Conservation (phyloP, 2,797 vertebrate species). For the Buceros bicornis region DNA sequence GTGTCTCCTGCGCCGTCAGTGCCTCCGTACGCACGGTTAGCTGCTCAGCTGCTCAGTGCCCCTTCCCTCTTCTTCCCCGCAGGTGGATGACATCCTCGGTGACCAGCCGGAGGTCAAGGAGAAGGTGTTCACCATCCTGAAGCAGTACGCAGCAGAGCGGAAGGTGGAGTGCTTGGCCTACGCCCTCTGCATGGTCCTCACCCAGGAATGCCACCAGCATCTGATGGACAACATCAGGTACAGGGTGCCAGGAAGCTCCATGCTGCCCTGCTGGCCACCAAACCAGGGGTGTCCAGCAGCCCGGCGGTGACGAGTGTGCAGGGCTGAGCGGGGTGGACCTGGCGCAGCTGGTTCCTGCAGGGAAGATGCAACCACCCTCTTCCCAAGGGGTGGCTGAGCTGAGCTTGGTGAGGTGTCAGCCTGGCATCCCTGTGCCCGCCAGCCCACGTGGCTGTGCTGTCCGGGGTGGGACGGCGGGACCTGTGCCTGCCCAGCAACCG, state of each 20-base stretch:
- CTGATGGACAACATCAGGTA: slow-evolving; percentile 96
- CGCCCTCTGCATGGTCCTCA: slow-evolving; percentile 87
- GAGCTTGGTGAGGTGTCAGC: neutral
- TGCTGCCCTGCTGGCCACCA: fast-evolving
- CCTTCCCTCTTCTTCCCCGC: neutral
- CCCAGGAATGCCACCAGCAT: slow-evolving; percentile 85
- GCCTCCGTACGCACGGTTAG: fast-evolving
- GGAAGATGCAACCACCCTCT: neutral
- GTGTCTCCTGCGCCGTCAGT: fast-evolving
- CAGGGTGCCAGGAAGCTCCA: too few species aligned
- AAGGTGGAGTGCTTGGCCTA: slow-evolving; percentile 91
- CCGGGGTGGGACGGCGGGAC: fast-evolving
- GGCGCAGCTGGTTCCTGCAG: neutral
- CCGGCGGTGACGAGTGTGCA: fast-evolving
- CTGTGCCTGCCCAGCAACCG: neutral
- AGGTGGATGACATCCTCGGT: slow-evolving; percentile 92
- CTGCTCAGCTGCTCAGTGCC: neutral
- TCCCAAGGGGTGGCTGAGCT: neutral
- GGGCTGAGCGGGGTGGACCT: fast-evolving
- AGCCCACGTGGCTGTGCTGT: neutral
- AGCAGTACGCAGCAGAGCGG: slow-evolving; percentile 92
- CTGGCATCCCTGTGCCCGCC: neutral
- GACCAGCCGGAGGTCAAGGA: slow-evolving; percentile 89
- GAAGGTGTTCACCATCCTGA: slow-evolving; percentile 89
- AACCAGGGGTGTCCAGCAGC: fast-evolving